These are phyloP conservation scores for Parnassius glacialis DNA, from an alignment of 2,888 invertebrate species.

Conservation along the genomic window DNA sequence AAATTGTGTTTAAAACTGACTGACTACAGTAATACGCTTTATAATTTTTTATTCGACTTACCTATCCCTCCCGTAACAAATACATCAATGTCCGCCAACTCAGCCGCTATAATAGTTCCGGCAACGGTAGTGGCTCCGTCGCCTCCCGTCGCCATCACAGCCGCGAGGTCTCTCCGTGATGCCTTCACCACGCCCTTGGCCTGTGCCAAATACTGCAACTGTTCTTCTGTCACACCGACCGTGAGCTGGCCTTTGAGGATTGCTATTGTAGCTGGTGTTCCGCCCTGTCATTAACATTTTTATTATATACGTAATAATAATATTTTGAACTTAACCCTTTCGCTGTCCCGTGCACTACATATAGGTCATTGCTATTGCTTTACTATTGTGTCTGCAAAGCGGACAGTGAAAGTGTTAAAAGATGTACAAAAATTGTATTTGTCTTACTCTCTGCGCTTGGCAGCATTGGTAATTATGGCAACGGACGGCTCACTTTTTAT, in stretches of 20 bases:
- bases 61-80: conserved; percentile 96
- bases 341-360: no score
- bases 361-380: no score
- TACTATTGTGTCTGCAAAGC: no score
- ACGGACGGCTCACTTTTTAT: no score
- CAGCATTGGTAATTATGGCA: no score
- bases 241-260: conserved; percentile 91
- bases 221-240: conserved; percentile 85
- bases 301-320: neutral
- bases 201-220: conserved; percentile 84
- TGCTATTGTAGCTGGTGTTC: conserved; percentile 95
- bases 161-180: conserved; percentile 92
- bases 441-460: no score
- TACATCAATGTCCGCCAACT: conserved; percentile 89
- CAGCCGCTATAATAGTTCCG: conserved; percentile 93
- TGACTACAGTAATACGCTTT: neutral
- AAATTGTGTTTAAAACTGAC: no score
- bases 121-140: conserved; percentile 98
- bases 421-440: no score
- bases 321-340: no score
- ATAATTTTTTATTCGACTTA: conserved; percentile 34
- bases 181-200: conserved; percentile 86
- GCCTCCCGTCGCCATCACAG: conserved; percentile 83
- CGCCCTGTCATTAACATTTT: conserved; percentile 81
- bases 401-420: no score